Percentiles rank a stretch among this genome's conserved stretches.
These are phyloP conservation scores for Drosophila algonquin DNA, from an alignment of 2,888 invertebrate genomes.

Conservation along the genomic window DNA sequence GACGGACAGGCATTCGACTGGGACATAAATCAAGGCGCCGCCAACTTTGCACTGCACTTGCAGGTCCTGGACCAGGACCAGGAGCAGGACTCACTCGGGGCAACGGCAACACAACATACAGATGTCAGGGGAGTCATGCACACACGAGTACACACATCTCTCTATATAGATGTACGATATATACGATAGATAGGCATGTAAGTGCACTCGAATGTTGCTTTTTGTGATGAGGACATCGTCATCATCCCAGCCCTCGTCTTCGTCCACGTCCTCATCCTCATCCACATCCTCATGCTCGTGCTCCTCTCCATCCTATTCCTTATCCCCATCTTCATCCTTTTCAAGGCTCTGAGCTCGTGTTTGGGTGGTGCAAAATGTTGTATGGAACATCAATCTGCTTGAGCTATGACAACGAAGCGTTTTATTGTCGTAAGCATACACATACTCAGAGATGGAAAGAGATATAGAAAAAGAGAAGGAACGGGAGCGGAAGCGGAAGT, in stretches of 20 bases:
- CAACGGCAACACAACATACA: not conserved
- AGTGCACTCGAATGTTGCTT: constrained; percentile 68
- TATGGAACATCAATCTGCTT: constrained; percentile 68
- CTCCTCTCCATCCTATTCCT: not conserved
- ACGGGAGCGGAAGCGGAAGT: not conserved
- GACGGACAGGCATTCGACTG: constrained; percentile 40
- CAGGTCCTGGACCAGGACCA: constrained; percentile 7
- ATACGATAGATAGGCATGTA: constrained; percentile 65
- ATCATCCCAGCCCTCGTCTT: constrained; percentile 7
- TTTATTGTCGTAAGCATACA: constrained; percentile 71
- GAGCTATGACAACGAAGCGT: constrained; percentile 75
- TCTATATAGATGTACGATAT: constrained; percentile 30
- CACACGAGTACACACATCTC: constrained; percentile 19
- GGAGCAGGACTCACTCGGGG: constrained; percentile 4
- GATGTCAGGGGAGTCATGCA: constrained; percentile 16
- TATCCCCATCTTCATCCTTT: not conserved
- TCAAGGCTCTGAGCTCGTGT: not conserved
- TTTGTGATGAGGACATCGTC: constrained; percentile 46
- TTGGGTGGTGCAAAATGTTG: constrained; percentile 28
- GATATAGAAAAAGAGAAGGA: not conserved
- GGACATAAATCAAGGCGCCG: constrained; percentile 68
- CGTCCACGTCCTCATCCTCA: not conserved
- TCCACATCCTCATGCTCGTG: not conserved
- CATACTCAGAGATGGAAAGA: constrained; percentile 18
- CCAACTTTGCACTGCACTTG: constrained; percentile 56